Conservation (phyloP, 2,888 invertebrate species). For the Troglohyphantes excavatus region DNA sequence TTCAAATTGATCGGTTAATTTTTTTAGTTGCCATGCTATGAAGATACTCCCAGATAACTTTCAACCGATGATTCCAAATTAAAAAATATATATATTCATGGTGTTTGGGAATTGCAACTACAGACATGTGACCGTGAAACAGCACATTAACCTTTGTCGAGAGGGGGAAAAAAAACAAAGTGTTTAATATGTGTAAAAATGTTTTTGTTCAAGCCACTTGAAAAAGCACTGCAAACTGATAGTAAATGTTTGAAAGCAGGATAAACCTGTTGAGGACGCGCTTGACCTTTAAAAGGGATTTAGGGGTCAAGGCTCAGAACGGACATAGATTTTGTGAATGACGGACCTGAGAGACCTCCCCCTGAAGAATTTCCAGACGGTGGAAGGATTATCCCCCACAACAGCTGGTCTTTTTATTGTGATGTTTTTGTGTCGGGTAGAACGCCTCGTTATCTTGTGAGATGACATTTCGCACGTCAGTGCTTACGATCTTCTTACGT, state of each 20-base stretch:
- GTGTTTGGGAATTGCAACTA: constrained; percentile 3
- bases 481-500: too few species aligned
- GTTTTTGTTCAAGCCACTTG: constrained; percentile 49
- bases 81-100: too few species aligned
- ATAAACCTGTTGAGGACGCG: constrained; percentile 67
- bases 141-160: constrained; percentile 43
- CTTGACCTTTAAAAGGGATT: constrained; percentile 57
- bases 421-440: background rate
- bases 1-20: too few species aligned
- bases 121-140: constrained; percentile 37
- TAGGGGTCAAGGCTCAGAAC: constrained; percentile 66
- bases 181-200: constrained; percentile 7
- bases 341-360: background rate
- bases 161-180: constrained; percentile 12
- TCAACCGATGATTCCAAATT: too few species aligned
- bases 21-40: too few species aligned
- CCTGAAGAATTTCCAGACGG: background rate
- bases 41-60: too few species aligned
- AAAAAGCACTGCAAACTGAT: constrained; percentile 54
- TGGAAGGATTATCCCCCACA: background rate
- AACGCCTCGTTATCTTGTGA: background rate
- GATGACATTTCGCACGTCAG: background rate
- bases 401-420: background rate
- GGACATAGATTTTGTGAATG: constrained; percentile 1
- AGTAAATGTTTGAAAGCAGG: constrained; percentile 61